Evolutionary conservation across 2,797 vertebrate species (phyloP).

Genomic region (Neosalanx taihuensis): DNA sequence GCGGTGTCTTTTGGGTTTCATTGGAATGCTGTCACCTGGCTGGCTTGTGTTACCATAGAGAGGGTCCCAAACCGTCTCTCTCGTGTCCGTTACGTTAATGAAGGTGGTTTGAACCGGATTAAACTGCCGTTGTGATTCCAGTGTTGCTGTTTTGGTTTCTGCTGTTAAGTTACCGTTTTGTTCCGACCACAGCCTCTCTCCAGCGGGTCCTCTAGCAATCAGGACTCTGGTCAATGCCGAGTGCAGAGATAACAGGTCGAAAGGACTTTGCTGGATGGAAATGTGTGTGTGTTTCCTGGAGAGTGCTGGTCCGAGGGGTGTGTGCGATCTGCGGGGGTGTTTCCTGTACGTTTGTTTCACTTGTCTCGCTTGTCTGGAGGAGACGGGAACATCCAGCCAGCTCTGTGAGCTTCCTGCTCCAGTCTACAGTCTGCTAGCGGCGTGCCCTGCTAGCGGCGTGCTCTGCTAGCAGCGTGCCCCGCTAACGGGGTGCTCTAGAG

Average conservation of each 20-base stretch:
- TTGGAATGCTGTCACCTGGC: conserved; percentile 58
- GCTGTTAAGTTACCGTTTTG: neutral
- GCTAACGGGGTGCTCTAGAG: conserved; percentile 7
- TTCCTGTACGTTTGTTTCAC: conserved; percentile 6
- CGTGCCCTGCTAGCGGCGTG: neutral
- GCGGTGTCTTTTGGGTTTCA: conserved; percentile 59
- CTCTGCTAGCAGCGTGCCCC: conserved; percentile 7
- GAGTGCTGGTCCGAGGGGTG: conserved; percentile 28
- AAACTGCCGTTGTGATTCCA: conserved; percentile 21
- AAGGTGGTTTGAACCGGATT: conserved; percentile 42
- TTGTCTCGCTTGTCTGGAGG: conserved; percentile 5
- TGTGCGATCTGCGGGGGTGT: neutral
- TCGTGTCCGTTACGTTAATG: conserved; percentile 30
- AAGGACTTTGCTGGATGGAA: conserved; percentile 66
- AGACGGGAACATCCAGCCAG: conserved; percentile 6
- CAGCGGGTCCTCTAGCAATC: conserved; percentile 55
- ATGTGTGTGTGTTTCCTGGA: conserved; percentile 43
- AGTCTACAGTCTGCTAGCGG: conserved; percentile 14
- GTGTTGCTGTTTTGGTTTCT: conserved; percentile 34
- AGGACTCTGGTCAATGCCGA: conserved; percentile 1
- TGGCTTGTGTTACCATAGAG: conserved; percentile 49
- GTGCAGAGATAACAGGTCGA: conserved; percentile 17
- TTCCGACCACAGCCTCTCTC: conserved; percentile 53
- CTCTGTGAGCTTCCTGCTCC: conserved; percentile 46
- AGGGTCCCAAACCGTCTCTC: conserved; percentile 10